A percentile compares a stretch with the other conserved stretches of the same genome.
Conservation (phyloP, 1,140 invertebrate species). For the Zelostemma sp. region DNA sequence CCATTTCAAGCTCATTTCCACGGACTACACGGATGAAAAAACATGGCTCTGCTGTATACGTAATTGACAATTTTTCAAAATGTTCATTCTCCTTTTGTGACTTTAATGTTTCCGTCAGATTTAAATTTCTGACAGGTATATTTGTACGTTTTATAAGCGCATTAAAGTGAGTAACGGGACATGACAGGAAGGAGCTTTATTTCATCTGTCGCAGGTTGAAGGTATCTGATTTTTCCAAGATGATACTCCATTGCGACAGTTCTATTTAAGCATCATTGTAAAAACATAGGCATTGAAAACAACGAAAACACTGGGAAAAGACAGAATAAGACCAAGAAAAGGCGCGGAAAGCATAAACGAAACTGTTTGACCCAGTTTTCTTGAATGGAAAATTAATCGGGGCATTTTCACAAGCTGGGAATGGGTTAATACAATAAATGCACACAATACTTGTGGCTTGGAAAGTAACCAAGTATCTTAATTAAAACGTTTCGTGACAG, state of each 20-base stretch:
- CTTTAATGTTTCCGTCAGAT: background rate
- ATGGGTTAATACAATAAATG: conserved; percentile 5
- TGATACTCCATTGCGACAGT: conserved; percentile 3
- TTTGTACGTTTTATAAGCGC: conserved; percentile 3
- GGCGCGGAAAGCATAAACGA: background rate
- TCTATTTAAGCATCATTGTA: conserved; percentile 5
- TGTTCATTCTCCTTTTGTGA: background rate
- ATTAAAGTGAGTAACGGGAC: background rate
- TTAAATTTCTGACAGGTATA: background rate
- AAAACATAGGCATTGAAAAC: background rate
- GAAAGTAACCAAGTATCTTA: conserved; percentile 9
- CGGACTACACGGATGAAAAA: no score
- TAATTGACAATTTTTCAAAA: no score
- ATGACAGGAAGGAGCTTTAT: background rate
- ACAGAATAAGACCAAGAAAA: background rate
- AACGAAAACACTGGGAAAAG: background rate
- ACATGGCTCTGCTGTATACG: no score
- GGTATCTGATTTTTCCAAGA: conserved; percentile 2
- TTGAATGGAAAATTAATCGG: conserved; percentile 3
- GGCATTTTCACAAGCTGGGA: background rate
- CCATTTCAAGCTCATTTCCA: no score
- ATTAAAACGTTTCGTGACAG: conserved; percentile 11
- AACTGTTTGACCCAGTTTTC: background rate
- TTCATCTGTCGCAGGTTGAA: background rate
- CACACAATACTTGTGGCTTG: conserved; percentile 2